phyloP scores from a whole-genome alignment of 2,113 vertebrate species.

The Hyperoodon ampullatus region DNA sequence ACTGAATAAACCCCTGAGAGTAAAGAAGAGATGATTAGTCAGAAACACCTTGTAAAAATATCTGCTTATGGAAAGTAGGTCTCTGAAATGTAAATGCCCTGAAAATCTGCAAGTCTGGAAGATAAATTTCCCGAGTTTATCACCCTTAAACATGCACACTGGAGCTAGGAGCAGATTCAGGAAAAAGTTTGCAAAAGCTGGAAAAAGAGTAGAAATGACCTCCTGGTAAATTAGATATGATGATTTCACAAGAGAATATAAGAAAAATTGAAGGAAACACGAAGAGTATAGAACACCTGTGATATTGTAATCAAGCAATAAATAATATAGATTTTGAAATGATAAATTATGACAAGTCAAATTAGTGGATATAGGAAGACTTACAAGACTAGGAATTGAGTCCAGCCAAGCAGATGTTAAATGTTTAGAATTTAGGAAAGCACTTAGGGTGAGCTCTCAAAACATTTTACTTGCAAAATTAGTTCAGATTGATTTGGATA shows the following conservation, averaged over 20 bases:
- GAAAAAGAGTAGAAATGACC: constrained; percentile 25
- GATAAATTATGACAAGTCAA: constrained; percentile 62
- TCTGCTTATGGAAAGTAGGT: not conserved
- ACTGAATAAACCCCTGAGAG: not conserved
- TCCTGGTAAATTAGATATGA: constrained; percentile 31
- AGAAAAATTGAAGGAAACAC: not conserved
- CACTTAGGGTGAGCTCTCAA: constrained; percentile 59
- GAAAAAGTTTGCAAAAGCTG: constrained; percentile 6
- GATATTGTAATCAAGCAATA: constrained; percentile 62
- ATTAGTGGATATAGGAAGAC: constrained; percentile 31
- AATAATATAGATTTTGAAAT: constrained; percentile 63
- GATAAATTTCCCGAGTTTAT: constrained; percentile 44
- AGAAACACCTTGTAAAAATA: constrained; percentile 43
- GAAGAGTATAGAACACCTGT: constrained; percentile 38
- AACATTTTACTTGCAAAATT: constrained; percentile 75
- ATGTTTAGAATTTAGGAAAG: constrained; percentile 65
- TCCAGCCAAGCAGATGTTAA: constrained; percentile 71
- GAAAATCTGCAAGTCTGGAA: not conserved
- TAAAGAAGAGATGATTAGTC: not conserved
- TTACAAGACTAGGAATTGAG: constrained; percentile 25
- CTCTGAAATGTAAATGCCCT: constrained; percentile 43
- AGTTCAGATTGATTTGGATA: constrained; percentile 70
- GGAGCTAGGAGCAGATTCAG: not conserved
- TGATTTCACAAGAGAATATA: constrained; percentile 18
- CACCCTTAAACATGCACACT: not conserved